Base-by-base conservation (phyloP, 2,113 vertebrate species). In the Xyliphius kryptos region DNA sequence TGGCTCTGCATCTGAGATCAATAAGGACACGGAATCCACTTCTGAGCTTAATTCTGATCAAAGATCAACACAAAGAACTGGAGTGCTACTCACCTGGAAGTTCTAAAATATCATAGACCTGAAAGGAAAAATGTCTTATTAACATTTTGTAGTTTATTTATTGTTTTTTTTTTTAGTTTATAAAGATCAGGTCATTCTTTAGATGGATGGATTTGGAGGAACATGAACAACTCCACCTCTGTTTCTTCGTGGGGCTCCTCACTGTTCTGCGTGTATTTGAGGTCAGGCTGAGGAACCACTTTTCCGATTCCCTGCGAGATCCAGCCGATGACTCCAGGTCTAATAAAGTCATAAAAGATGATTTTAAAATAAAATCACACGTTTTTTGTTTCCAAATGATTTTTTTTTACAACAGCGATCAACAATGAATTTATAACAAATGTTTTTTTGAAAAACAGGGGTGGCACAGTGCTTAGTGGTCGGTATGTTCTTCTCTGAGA, bases 271-370 rank as follows among this genome's bases (percentile, higher is more conserved):
- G 38, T 74, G 3, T 80, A 73, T 20, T 85, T 81, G 0, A 49
- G 79, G 14, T 82, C 83, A 0, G 91, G 92, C 76, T 95, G 93
- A 0, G 95, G 93, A 37, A 94, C 74, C 0, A 95, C 81, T 61
- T 89, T 95, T 47, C 83, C 90, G 74, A 95, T 59, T 8, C 88
- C 85, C 41, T 91, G 88, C 47, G 87, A 66, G 48, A 98, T 74
- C 92, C 94, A 97, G 52, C 64, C 80, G 5, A 92, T 82, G 16
- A 94, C 77, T 9, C 85, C 80, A n/a, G 73, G 47, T 70, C 86
- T 88, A 73, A 10, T 7, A 7, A 11, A 72, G n/a, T 12, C 26
- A 17, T 50, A 1, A 32, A 32, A 32, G 26, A 32, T 32, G 26
- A 32, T 32, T 32, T 1, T 32, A 32, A 32, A 32, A 32, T 32